Conservation (phyloP, 2,888 invertebrate genomes). For the Standfussiana lucernea region DNA sequence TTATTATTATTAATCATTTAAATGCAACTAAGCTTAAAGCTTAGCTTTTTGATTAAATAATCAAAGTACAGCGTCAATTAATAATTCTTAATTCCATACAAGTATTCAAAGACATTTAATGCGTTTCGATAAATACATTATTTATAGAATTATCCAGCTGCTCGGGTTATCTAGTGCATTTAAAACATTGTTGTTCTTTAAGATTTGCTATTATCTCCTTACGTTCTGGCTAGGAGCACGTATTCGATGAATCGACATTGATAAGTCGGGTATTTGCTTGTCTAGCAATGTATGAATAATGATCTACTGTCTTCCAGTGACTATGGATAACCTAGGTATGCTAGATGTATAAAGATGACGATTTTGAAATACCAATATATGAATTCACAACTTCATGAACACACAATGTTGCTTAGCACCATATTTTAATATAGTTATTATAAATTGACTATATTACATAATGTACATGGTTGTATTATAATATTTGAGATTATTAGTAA, state of each 20-base stretch:
- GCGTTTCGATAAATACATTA: slow-evolving; percentile 25
- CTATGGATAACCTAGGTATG: slow-evolving; percentile 19
- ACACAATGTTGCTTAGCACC: slow-evolving; percentile 18
- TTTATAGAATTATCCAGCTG: slow-evolving; percentile 26
- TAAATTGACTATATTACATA: slow-evolving; percentile 5
- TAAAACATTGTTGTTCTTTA: slow-evolving; percentile 25
- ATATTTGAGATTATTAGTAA: neutral
- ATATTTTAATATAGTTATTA: slow-evolving; percentile 16
- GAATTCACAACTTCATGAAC: neutral
- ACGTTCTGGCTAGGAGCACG: slow-evolving; percentile 17
- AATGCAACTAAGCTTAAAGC: too few relatives aligned
- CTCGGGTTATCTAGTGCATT: slow-evolving; percentile 25
- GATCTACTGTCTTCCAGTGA: slow-evolving; percentile 15
- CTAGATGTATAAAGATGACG: neutral
- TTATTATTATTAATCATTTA: too few relatives aligned
- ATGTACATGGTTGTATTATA: neutral
- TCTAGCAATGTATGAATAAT: neutral
- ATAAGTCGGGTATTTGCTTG: slow-evolving; percentile 30
- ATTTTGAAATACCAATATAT: neutral
- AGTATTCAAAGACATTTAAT: slow-evolving; percentile 17
- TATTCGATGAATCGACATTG: slow-evolving; percentile 17
- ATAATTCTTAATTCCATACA: neutral
- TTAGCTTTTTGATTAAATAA: neutral
- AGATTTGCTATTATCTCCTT: slow-evolving; percentile 20
- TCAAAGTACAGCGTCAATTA: neutral